Evolutionary conservation across 2,888 invertebrate genomes (phyloP).

Genomic region (Nycteola revayana): DNA sequence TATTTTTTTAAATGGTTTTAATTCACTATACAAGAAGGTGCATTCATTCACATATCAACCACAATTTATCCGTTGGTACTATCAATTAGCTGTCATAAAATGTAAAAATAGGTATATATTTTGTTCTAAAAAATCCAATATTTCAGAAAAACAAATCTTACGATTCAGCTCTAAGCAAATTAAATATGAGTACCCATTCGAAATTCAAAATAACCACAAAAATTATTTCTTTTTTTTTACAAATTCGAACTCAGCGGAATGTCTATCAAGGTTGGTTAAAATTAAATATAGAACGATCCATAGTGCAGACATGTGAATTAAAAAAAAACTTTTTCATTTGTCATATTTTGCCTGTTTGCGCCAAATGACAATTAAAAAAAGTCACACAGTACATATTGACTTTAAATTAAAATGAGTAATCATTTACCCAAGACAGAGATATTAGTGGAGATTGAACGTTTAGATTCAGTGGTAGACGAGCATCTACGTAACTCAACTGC

Average conservation of each 20-base stretch:
- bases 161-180: too few relatives aligned
- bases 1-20: too few relatives aligned
- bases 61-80: conserved; percentile 34
- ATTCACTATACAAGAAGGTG: too few relatives aligned
- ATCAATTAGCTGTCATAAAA: too few relatives aligned
- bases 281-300: conserved; percentile 1
- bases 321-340: conserved; percentile 16
- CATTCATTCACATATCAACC: conserved; percentile 24
- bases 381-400: conserved; percentile 1
- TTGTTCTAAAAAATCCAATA: too few relatives aligned
- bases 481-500: conserved; percentile 49
- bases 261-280: conserved; percentile 8
- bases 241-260: conserved; percentile 13
- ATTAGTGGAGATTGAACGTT: conserved; percentile 42
- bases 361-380: conserved; percentile 21
- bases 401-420: conserved; percentile 17
- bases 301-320: conserved; percentile 7
- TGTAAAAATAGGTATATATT: not conserved
- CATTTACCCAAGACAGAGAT: conserved; percentile 21
- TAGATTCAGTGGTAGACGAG: conserved; percentile 44
- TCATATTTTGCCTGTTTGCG: conserved; percentile 19
- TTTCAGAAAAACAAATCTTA: too few relatives aligned
- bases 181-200: too few relatives aligned
- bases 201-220: too few relatives aligned
- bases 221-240: too few relatives aligned